These are phyloP conservation scores for Alauda arvensis DNA, from an alignment of 2,797 vertebrate species.

Conservation along the genomic window DNA sequence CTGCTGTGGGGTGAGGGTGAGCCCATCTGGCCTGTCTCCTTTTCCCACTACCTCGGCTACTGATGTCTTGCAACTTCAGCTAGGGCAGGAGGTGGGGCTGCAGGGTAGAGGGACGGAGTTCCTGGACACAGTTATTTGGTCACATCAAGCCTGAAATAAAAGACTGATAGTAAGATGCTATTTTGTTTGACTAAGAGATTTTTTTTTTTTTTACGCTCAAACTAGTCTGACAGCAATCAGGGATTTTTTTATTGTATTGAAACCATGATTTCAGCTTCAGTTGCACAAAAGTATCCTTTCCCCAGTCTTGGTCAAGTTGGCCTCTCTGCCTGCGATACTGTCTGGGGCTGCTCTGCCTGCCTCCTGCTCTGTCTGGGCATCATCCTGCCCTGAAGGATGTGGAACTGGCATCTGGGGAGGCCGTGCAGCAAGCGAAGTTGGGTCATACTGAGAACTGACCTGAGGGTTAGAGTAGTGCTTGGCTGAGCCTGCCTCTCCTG, in stretches of 20 bases:
- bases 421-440: fast-evolving
- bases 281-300: neutral
- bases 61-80: neutral
- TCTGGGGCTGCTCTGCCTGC: neutral
- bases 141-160: neutral
- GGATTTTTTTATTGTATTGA: neutral
- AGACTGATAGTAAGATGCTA: neutral
- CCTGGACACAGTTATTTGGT: neutral
- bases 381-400: neutral
- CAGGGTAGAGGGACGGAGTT: neutral
- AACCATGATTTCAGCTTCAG: neutral
- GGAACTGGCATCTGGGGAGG: neutral
- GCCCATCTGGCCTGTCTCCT: neutral
- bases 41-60: neutral
- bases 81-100: neutral
- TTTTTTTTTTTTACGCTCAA: neutral
- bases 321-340: neutral
- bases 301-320: fast-evolving
- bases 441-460: neutral
- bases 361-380: neutral
- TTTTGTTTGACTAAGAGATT: slow-evolving; percentile 5
- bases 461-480: neutral
- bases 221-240: neutral
- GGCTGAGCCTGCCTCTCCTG: neutral
- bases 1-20: fast-evolving